Evolutionary conservation across 2,797 vertebrate genomes (phyloP).

Genomic region (Oreortyx pictus): DNA sequence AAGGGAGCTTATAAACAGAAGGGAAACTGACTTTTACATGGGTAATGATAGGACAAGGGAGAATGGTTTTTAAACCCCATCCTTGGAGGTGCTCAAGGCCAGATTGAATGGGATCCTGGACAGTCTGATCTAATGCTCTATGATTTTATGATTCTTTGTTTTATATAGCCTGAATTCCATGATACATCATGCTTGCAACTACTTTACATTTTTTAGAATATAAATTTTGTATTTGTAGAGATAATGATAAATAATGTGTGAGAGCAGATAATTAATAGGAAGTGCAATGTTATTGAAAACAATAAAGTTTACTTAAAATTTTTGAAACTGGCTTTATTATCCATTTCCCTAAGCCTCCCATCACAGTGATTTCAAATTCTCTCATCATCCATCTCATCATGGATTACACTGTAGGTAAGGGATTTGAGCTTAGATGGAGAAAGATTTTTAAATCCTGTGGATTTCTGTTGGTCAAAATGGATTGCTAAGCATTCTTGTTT

Average conservation of each 20-base stretch:
- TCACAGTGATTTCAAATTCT: neutral
- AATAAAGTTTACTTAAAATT: neutral
- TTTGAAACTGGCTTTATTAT: neutral
- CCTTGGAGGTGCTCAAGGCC: too few species aligned
- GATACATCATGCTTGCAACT: neutral
- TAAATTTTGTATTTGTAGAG: neutral
- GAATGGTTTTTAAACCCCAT: too few species aligned
- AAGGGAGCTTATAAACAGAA: too few species aligned
- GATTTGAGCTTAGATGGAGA: neutral
- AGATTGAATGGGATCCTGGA: too few species aligned
- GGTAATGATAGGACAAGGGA: too few species aligned
- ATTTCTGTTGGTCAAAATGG: neutral
- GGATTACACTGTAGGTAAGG: neutral
- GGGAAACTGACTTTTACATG: too few species aligned
- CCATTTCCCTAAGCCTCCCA: neutral
- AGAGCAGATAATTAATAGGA: neutral
- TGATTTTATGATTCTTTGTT: too few species aligned
- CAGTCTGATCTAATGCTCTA: too few species aligned
- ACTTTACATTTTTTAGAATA: neutral
- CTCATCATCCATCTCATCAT: neutral
- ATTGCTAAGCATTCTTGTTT: neutral
- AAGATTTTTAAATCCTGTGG: neutral
- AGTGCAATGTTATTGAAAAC: neutral
- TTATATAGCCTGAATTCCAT: neutral
- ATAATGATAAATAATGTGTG: neutral